Base-by-base conservation (phyloP, 2,888 invertebrate species). In the Ptilodon capucinus region DNA sequence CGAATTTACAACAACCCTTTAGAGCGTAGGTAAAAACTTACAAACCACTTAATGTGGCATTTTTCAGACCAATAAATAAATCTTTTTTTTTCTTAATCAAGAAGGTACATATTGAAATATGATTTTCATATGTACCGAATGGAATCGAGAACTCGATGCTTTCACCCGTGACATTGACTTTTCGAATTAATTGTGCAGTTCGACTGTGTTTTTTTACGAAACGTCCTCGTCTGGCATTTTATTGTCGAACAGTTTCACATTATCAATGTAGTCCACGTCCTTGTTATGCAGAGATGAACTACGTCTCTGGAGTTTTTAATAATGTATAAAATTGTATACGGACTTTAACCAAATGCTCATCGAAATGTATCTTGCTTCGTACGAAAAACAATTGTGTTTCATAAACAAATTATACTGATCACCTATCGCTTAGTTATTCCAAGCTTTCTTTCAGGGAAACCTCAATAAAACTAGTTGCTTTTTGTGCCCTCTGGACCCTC, bases 351-450 rank as follows among this genome's bases (percentile, higher is more conserved):
- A n/a, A n/a, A n/a, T n/a, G n/a, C n/a, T n/a, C n/a, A n/a, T n/a
- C n/a, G n/a, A n/a, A n/a, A n/a, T n/a, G n/a, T n/a, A n/a, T n/a
- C n/a, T n/a, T n/a, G n/a, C n/a, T n/a, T n/a, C n/a, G n/a, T n/a
- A n/a, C n/a, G n/a, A n/a, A n/a, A n/a, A n/a, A n/a, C n/a, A n/a
- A n/a, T n/a, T n/a, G n/a, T n/a, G n/a, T n/a, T n/a, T n/a, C n/a
- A n/a, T n/a, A n/a, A n/a, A n/a, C n/a, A n/a, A n/a, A n/a, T n/a
- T n/a, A n/a, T n/a, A n/a, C n/a, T n/a, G n/a, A n/a, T n/a, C n/a
- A n/a, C n/a, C 21, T 21, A 39, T 54, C 45, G 41, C 44, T 36
- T 49, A 39, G 23, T 14, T 51, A 34, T 42, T 47, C 51, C 48
- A 35, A 42, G 36, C 44, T 32, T 48, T 36, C 28, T 17, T 30